Evolutionary conservation across 2,888 invertebrate genomes (phyloP).

Genomic region (Panorpa germanica): DNA sequence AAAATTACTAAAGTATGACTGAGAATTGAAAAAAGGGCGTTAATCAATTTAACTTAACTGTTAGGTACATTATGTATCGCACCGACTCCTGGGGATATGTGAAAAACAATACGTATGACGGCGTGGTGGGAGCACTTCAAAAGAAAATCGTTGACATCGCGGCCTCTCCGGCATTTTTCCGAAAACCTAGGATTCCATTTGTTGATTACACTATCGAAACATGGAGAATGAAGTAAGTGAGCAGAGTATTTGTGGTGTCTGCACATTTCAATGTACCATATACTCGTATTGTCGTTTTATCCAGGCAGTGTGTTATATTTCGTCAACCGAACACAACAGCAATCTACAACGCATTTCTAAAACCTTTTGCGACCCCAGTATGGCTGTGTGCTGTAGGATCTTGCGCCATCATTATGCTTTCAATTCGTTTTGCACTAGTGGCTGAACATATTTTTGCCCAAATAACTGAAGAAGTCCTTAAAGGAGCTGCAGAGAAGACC

Average conservation of each 20-base stretch:
- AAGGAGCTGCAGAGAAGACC: background rate
- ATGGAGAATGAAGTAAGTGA: background rate
- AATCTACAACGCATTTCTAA: constrained; percentile 3
- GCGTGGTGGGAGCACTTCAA: constrained; percentile 1
- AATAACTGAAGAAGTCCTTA: no score
- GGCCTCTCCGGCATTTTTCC: constrained; percentile 1
- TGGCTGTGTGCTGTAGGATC: constrained; percentile 22
- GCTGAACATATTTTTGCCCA: background rate
- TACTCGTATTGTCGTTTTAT: constrained; percentile 11
- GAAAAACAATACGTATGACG: constrained; percentile 2
- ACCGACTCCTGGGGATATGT: constrained; percentile 2
- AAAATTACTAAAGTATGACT: no score
- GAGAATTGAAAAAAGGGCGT: no score
- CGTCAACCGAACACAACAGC: constrained; percentile 5
- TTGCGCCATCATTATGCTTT: constrained; percentile 17
- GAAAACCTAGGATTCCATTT: background rate
- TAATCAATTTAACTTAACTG: no score
- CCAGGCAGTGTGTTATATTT: constrained; percentile 29
- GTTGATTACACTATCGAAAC: constrained; percentile 2
- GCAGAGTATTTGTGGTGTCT: no score
- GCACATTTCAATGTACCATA: no score
- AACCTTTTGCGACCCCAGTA: constrained; percentile 2
- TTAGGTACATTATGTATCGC: no score
- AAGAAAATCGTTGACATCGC: constrained; percentile 3
- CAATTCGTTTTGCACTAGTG: constrained; percentile 1